Percentiles rank a stretch among this genome's conserved stretches.
These are phyloP conservation scores for Arizona elegans DNA, from an alignment of 2,113 vertebrate species.

Conservation along the genomic window DNA sequence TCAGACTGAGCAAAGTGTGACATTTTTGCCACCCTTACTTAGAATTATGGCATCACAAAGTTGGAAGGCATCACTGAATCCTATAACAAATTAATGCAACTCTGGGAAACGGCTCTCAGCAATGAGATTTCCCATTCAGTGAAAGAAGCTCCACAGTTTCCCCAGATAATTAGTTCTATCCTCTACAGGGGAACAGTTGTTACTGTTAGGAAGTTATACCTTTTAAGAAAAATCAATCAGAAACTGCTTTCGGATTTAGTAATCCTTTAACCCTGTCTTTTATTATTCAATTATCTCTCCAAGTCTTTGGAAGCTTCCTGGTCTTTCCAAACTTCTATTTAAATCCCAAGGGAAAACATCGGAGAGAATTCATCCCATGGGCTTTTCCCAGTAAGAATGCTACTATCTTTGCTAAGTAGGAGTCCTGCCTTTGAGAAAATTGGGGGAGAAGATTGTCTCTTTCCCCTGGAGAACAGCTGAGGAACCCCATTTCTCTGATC, in stretches of 20 bases:
- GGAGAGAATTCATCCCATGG: not conserved
- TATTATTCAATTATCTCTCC: not conserved
- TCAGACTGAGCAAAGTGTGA: not conserved
- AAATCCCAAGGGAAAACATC: not conserved
- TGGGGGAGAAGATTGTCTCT: not conserved
- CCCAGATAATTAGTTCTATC: not conserved
- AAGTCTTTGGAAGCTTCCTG: not conserved
- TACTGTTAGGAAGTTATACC: not conserved
- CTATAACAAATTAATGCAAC: not conserved
- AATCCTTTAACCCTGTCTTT: not conserved
- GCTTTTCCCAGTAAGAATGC: not conserved
- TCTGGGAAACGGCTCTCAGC: not conserved
- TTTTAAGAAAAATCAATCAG: not conserved
- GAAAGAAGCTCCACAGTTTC: not conserved
- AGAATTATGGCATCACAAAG: not conserved
- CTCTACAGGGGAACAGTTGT: not conserved
- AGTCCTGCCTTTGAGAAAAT: not conserved
- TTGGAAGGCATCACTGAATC: not conserved
- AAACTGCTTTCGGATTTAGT: not conserved
- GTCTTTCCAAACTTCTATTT: not conserved
- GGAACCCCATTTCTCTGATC: not conserved
- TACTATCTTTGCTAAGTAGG: not conserved
- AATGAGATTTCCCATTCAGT: not conserved
- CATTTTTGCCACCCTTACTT: not conserved
- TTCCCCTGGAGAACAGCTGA: not conserved